Evolutionary conservation across 2,888 invertebrate genomes (phyloP).

Genomic region (Yponomeuta malinellus): DNA sequence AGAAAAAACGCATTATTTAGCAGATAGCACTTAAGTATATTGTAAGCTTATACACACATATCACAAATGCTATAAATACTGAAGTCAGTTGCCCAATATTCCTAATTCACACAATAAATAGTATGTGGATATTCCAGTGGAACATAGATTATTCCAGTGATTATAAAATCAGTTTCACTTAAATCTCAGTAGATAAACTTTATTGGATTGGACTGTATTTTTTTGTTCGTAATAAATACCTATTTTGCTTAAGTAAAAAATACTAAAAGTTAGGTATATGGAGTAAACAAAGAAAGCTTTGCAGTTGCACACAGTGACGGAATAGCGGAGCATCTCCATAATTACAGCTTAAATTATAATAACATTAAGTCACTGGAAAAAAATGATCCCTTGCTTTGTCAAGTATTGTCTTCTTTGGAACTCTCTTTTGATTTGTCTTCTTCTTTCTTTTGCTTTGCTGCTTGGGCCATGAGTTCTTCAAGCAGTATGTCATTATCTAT

Average conservation of each 20-base stretch:
- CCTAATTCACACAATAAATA: background rate
- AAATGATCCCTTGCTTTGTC: constrained; percentile 50
- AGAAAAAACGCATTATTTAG: background rate
- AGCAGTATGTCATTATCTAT: constrained; percentile 60
- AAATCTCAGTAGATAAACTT: too few relatives aligned
- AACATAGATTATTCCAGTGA: too few relatives aligned
- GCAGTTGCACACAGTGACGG: background rate
- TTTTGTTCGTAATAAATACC: too few relatives aligned
- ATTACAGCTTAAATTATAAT: constrained; percentile 26
- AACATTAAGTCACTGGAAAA: constrained; percentile 49
- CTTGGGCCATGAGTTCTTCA: constrained; percentile 57
- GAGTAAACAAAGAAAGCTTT: background rate
- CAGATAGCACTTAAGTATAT: background rate
- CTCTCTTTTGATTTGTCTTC: constrained; percentile 36
- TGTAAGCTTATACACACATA: background rate
- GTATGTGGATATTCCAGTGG: background rate
- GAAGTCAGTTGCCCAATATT: constrained; percentile 30
- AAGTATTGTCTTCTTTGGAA: constrained; percentile 49
- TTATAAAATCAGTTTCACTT: too few relatives aligned
- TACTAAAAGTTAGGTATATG: too few relatives aligned
- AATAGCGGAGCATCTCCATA: background rate
- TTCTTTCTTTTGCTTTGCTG: constrained; percentile 47
- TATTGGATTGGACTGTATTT: too few relatives aligned
- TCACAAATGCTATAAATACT: constrained; percentile 56
- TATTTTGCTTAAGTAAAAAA: too few relatives aligned